These are phyloP conservation scores for Nothura maculosa DNA, from an alignment of 2,797 vertebrate genomes.

Conservation along the genomic window DNA sequence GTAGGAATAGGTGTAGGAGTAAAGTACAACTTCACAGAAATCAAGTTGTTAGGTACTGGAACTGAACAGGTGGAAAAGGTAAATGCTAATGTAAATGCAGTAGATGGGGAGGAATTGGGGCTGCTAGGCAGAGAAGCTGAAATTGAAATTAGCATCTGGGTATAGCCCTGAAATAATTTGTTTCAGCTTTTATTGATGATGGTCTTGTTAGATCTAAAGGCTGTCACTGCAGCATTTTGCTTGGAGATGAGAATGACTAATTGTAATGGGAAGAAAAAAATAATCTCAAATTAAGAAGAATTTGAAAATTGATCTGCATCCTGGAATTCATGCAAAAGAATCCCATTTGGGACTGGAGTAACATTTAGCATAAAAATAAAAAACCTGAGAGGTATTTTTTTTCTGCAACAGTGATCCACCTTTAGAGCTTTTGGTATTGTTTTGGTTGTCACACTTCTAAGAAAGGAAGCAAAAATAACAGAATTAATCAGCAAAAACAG, in stretches of 20 bases:
- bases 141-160: background rate
- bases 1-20: background rate
- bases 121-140: background rate
- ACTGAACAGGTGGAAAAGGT: background rate
- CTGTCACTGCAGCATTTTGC: background rate
- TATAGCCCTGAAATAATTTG: background rate
- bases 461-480: background rate
- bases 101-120: background rate
- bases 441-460: background rate
- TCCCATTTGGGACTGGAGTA: background rate
- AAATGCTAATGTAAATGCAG: background rate
- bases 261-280: background rate
- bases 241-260: background rate
- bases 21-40: background rate
- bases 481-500: background rate
- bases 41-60: background rate
- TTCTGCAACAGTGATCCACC: background rate
- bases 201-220: background rate
- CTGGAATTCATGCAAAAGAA: background rate
- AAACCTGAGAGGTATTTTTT: background rate
- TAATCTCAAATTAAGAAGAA: background rate
- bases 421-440: background rate
- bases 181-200: background rate
- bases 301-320: background rate
- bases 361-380: background rate